These are phyloP conservation scores for Heliconius hortense DNA, from an alignment of 2,888 invertebrate genomes.

Conservation along the genomic window DNA sequence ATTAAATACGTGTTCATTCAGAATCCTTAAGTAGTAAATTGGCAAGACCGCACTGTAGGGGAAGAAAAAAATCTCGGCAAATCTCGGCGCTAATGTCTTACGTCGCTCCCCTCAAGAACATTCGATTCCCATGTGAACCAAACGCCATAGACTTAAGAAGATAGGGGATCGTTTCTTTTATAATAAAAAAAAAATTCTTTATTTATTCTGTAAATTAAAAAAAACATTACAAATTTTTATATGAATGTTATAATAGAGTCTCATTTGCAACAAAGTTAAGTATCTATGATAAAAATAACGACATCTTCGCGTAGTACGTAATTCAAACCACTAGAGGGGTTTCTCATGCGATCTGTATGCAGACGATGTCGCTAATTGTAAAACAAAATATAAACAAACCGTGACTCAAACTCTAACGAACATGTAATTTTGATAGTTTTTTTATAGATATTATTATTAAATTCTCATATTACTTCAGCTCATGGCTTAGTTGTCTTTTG, in stretches of 20 bases:
- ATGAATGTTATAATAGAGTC: not conserved
- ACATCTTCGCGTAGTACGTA: constrained; percentile 26
- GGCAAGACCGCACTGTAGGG: constrained; percentile 45
- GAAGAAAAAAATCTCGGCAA: constrained; percentile 39
- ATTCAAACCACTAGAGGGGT: constrained; percentile 25
- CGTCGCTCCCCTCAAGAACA: constrained; percentile 67
- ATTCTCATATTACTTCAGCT: too few relatives aligned
- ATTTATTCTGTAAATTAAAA: not conserved
- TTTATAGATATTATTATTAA: not conserved
- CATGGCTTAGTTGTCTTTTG: not conserved
- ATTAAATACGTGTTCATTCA: constrained; percentile 20
- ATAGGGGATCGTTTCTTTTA: constrained; percentile 30
- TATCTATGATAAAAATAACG: constrained; percentile 13
- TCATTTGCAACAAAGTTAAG: constrained; percentile 17
- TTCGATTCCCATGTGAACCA: constrained; percentile 77
- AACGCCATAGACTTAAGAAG: constrained; percentile 43
- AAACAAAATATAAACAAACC: constrained; percentile 25
- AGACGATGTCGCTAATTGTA: constrained; percentile 23
- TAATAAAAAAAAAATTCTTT: not conserved
- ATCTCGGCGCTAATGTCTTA: constrained; percentile 54
- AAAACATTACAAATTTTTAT: not conserved
- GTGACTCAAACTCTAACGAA: constrained; percentile 16
- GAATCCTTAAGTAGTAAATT: constrained; percentile 38
- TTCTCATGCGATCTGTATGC: constrained; percentile 21
- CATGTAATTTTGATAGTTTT: constrained; percentile 1